These are phyloP conservation scores for Melanogrammus aeglefinus DNA, from an alignment of 2,797 vertebrate genomes.

Conservation along the genomic window DNA sequence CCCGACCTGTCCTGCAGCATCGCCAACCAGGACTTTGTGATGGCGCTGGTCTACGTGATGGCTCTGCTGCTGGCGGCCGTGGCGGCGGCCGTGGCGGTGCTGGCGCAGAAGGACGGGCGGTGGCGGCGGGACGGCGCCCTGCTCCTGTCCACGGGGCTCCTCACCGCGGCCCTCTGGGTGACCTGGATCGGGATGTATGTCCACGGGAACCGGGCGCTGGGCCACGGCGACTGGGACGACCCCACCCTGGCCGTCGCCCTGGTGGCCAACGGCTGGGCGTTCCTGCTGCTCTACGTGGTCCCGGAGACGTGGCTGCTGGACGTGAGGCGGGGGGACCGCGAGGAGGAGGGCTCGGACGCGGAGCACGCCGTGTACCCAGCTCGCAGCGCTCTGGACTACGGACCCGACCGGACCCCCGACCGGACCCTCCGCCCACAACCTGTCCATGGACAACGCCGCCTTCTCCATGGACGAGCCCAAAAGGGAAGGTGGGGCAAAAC, in stretches of 20 bases:
- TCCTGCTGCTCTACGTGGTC: slow-evolving; percentile 82
- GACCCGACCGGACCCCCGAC: slow-evolving; percentile 74
- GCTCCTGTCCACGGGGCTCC: slow-evolving; percentile 76
- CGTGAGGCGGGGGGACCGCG: slow-evolving; percentile 46
- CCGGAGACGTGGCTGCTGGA: slow-evolving; percentile 83
- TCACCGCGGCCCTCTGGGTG: slow-evolving; percentile 83
- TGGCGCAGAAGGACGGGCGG: slow-evolving; percentile 75
- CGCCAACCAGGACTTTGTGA: slow-evolving; percentile 82
- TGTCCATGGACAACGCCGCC: slow-evolving; percentile 87
- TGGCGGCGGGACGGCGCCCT: slow-evolving; percentile 80
- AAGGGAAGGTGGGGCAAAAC: too few relatives aligned
- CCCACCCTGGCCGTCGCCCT: slow-evolving; percentile 86
- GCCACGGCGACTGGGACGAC: slow-evolving; percentile 79
- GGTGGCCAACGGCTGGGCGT: slow-evolving; percentile 81
- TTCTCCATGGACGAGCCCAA: slow-evolving; percentile 77
- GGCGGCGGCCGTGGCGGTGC: slow-evolving; percentile 61
- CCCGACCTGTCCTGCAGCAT: slow-evolving; percentile 70
- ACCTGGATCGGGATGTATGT: slow-evolving; percentile 87
- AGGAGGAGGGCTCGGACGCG: slow-evolving; percentile 68
- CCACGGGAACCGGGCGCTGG: slow-evolving; percentile 68
- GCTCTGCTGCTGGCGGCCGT: slow-evolving; percentile 77
- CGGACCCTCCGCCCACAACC: slow-evolving; percentile 74
- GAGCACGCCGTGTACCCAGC: slow-evolving; percentile 78
- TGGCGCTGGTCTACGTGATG: slow-evolving; percentile 90
- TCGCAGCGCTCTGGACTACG: slow-evolving; percentile 81